A percentile compares a stretch with the other conserved stretches of the same genome.
phyloP scores from a whole-genome alignment of 2,113 vertebrate genomes.

The Gobio gobio region DNA sequence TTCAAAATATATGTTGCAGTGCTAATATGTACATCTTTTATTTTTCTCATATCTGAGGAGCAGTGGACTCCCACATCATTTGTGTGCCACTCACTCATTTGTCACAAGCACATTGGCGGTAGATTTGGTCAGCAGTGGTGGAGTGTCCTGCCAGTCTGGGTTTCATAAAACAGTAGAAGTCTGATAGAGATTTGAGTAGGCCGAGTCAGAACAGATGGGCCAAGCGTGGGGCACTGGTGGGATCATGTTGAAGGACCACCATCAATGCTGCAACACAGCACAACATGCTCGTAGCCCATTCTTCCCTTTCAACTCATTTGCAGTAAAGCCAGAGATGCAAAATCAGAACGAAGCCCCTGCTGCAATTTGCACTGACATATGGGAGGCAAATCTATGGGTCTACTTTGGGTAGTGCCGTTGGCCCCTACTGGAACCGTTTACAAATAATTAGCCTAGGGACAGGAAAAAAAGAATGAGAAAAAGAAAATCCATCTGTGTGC shows the following conservation, averaged over 20 bases:
- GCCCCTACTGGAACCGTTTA: conserved; percentile 78
- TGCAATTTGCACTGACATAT: conserved; percentile 75
- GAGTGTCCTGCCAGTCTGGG: conserved; percentile 52
- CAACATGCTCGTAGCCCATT: conserved; percentile 68
- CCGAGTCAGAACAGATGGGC: conserved; percentile 79
- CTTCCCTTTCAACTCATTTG: conserved; percentile 72
- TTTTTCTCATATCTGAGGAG: conserved; percentile 1
- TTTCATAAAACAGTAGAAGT: conserved; percentile 67
- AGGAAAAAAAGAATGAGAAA: conserved; percentile 38
- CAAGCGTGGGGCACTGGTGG: conserved; percentile 67
- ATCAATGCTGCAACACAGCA: conserved; percentile 74
- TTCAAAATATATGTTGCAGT: neutral
- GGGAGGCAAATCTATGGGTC: conserved; percentile 64
- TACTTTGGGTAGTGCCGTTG: conserved; percentile 60
- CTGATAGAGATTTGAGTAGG: conserved; percentile 70
- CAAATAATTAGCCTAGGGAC: conserved; percentile 71
- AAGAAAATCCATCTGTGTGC: conserved; percentile 73
- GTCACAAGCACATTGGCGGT: conserved; percentile 30
- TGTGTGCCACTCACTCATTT: conserved; percentile 38
- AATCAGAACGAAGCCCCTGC: conserved; percentile 69
- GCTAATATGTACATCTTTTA: neutral
- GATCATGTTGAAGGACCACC: conserved; percentile 77
- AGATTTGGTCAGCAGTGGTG: conserved; percentile 25
- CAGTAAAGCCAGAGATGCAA: conserved; percentile 64
- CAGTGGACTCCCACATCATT: neutral